A percentile compares a stretch with the other conserved stretches of the same genome.
Conservation (phyloP, 1,140 invertebrate genomes). For the Elymnias hypermnestra region DNA sequence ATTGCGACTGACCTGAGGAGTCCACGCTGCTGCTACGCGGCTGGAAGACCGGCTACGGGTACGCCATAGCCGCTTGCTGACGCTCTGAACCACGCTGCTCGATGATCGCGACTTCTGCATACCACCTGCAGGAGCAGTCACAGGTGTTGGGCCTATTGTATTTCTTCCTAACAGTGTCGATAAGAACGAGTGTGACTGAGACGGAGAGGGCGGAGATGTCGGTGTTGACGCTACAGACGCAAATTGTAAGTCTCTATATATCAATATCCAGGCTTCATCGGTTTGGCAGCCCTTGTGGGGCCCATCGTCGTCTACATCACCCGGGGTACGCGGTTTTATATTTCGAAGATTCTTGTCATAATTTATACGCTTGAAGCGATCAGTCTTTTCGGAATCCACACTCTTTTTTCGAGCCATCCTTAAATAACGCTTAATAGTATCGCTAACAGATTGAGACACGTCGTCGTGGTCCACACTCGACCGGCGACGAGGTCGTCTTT, state of each 20-base stretch:
- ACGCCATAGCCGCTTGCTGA: conserved; percentile 89
- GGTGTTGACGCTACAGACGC: conserved; percentile 73
- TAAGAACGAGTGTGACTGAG: conserved; percentile 80
- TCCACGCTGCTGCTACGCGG: conserved; percentile 81
- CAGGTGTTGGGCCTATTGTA: conserved; percentile 50
- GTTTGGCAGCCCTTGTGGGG: conserved; percentile 85
- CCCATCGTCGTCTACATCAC: conserved; percentile 84
- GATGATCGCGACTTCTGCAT: conserved; percentile 94
- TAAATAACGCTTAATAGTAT: conserved; percentile 89
- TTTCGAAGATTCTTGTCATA: conserved; percentile 90
- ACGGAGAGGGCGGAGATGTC: conserved; percentile 70
- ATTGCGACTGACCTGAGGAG: conserved; percentile 85
- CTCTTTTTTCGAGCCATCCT: conserved; percentile 91
- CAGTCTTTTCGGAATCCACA: conserved; percentile 85
- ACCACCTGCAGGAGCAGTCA: conserved; percentile 74
- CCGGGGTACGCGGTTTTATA: conserved; percentile 87
- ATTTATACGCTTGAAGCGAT: conserved; percentile 90
- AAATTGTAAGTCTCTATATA: conserved; percentile 56
- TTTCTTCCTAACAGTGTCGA: conserved; percentile 80
- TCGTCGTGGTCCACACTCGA: conserved; percentile 89
- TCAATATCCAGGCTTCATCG: conserved; percentile 82
- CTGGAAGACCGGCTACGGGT: conserved; percentile 88
- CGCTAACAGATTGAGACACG: conserved; percentile 88
- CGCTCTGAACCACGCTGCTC: conserved; percentile 89
- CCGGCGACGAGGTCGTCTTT: conserved; percentile 74